Percentiles rank a stretch among this genome's conserved stretches.
Conservation (phyloP, 1,140 invertebrate species). For the Euura lappo region DNA sequence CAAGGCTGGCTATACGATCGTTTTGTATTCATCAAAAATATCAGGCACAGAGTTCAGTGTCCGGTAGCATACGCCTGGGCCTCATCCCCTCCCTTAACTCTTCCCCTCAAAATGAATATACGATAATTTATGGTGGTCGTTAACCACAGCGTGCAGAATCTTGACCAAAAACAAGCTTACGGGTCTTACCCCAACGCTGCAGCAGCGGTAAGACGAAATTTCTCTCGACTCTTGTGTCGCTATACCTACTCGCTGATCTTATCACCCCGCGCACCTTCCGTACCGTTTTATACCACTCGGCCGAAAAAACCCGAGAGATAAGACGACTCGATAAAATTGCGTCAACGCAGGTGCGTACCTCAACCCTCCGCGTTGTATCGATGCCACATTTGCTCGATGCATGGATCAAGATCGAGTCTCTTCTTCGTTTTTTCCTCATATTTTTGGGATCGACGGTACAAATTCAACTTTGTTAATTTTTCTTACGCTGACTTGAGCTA, state of each 20-base stretch:
- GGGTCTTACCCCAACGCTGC: not conserved
- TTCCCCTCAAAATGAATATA: not conserved
- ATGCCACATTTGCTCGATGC: no score
- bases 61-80: not conserved
- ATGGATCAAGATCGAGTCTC: no score
- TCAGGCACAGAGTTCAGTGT: not conserved
- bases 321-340: no score
- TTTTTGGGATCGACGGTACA: no score
- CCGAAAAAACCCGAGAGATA: not conserved
- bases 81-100: no score
- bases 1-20: not conserved
- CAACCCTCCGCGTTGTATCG: no score
- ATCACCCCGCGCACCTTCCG: not conserved
- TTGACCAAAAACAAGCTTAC: not conserved
- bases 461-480: no score
- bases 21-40: not conserved
- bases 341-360: no score
- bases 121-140: conserved; percentile 5
- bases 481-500: no score
- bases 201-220: not conserved
- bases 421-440: no score
- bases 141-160: not conserved
- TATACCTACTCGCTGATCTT: not conserved
- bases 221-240: no score
- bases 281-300: not conserved